phyloP scores from a whole-genome alignment of 2,797 vertebrate genomes.

The Oreochromis mossambicus region DNA sequence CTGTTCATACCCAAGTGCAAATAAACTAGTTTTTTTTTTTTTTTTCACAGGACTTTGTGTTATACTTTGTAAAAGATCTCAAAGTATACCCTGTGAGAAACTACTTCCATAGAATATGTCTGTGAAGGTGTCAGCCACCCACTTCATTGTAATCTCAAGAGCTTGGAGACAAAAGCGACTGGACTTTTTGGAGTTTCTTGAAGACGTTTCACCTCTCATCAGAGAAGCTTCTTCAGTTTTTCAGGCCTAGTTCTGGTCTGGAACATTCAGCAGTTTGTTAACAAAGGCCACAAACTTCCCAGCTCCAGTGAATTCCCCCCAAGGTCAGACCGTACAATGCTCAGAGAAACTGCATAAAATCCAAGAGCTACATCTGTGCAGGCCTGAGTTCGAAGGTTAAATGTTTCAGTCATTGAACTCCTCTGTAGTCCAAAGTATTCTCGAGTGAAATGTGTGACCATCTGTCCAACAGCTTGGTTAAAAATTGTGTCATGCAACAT shows the following conservation, averaged over 20 bases:
- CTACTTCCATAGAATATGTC: neutral
- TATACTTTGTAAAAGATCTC: neutral
- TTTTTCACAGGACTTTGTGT: neutral
- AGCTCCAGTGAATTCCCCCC: neutral
- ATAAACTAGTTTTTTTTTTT: neutral
- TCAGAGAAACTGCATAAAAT: neutral
- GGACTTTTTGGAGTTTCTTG: neutral
- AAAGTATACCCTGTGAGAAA: neutral
- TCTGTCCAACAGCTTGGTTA: neutral
- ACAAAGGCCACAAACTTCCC: neutral
- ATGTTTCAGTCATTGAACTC: neutral
- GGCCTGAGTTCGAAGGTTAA: neutral
- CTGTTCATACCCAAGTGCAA: neutral
- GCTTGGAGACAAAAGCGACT: neutral
- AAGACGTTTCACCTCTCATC: neutral
- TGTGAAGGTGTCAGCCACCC: neutral
- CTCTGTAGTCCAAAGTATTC: neutral
- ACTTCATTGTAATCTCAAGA: neutral
- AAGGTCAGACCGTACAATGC: neutral
- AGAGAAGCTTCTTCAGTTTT: neutral
- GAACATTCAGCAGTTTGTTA: neutral
- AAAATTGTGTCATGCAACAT: neutral
- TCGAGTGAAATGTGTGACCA: neutral
- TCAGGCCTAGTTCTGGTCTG: neutral
- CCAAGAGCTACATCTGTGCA: neutral